These are phyloP conservation scores for Diadema setosum DNA, from an alignment of 35 echinoderm and acorn worm genomes.

Conservation along the genomic window DNA sequence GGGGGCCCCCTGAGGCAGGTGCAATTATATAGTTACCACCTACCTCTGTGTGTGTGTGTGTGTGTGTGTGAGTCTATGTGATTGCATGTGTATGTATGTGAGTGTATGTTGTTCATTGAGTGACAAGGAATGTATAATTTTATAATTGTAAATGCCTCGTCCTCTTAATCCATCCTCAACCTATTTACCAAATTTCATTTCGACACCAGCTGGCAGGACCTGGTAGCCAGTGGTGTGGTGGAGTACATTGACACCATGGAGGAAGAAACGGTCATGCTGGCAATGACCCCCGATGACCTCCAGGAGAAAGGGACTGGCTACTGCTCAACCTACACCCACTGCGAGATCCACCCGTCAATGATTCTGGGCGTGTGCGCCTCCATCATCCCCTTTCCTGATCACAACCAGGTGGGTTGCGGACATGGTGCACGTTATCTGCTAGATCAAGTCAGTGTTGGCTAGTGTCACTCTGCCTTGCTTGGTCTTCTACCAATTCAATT, in stretches of 20 bases:
- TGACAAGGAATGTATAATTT: too few species aligned
- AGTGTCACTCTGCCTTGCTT: too few species aligned
- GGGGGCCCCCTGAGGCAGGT: background rate
- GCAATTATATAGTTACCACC: background rate
- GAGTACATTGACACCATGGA: constrained; percentile 99
- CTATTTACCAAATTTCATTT: background rate
- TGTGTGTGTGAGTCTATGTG: too few species aligned
- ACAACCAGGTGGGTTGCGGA: constrained; percentile 79
- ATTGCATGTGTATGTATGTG: too few species aligned
- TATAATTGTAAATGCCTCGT: too few species aligned
- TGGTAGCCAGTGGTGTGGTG: constrained; percentile 96
- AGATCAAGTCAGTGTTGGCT: too few species aligned
- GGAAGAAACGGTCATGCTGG: constrained; percentile 96
- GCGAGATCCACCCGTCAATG: constrained; percentile 99
- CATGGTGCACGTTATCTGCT: too few species aligned
- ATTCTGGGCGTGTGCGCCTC: constrained; percentile 98
- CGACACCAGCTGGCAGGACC: constrained; percentile 79
- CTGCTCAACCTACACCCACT: constrained; percentile 99
- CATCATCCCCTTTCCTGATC: constrained; percentile 99
- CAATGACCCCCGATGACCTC: constrained; percentile 91
- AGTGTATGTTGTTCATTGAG: too few species aligned
- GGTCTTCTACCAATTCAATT: too few species aligned
- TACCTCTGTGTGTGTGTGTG: too few species aligned
- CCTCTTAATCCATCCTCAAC: too few species aligned
- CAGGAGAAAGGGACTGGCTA: constrained; percentile 77